Percentiles rank a stretch among this genome's conserved stretches.
phyloP scores from a whole-genome alignment of 1,140 invertebrate species.

The Drosophila persimilis region DNA sequence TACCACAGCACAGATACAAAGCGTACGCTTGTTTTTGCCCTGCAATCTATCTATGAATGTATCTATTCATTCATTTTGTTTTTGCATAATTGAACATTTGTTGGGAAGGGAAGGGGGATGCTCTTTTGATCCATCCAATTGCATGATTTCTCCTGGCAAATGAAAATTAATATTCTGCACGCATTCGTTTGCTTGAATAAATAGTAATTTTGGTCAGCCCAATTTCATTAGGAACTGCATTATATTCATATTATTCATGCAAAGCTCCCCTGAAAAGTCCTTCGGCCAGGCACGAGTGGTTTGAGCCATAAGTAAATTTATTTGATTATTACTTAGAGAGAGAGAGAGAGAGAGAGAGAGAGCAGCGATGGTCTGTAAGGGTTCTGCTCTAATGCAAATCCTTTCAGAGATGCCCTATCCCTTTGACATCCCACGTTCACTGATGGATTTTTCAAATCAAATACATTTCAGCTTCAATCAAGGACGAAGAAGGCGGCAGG shows the following conservation, averaged over 20 bases:
- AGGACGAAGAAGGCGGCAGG: background rate
- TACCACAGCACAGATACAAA: background rate
- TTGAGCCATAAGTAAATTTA: constrained; percentile 12
- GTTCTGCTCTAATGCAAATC: constrained; percentile 19
- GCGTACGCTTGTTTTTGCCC: background rate
- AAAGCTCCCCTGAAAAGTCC: constrained; percentile 18
- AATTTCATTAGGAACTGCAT: constrained; percentile 37
- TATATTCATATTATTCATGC: constrained; percentile 36
- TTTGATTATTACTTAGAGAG: constrained; percentile 31
- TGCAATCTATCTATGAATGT: background rate
- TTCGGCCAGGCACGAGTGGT: constrained; percentile 27
- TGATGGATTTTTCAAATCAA: constrained; percentile 39
- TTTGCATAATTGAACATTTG: background rate
- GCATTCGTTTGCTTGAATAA: constrained; percentile 28
- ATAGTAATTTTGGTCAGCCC: constrained; percentile 15
- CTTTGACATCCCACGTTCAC: background rate
- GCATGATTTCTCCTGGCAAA: constrained; percentile 8
- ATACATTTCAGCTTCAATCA: constrained; percentile 12
- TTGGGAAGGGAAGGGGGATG: background rate
- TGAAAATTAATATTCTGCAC: background rate
- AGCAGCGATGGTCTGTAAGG: constrained; percentile 10
- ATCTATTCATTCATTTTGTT: background rate
- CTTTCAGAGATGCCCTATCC: background rate
- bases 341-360: no score
- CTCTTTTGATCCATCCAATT: background rate